Evolutionary conservation across 2,113 vertebrate species (phyloP), one percentile per base, ranked within the genome.

Genomic region (Lota lota): DNA sequence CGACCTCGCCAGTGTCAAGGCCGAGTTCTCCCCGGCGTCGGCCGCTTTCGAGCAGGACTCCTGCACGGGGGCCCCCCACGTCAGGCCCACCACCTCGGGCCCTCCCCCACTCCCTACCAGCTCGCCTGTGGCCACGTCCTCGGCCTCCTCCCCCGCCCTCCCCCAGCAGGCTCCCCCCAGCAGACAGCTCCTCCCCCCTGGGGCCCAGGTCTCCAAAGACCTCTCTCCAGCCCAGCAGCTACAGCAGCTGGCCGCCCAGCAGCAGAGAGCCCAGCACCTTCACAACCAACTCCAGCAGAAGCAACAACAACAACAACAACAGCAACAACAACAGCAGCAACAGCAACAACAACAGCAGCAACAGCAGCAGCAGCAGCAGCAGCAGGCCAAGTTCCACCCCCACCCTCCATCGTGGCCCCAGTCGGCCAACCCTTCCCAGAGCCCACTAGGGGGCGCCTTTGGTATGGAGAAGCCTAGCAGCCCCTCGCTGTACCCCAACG

Each of bases 241-340:
- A 1, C 91, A 93, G 66, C 87, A 95, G 64, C 90, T 93, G 76
- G 90, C 92, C 4, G 89, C 94, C 60, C 92, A 98, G 81, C 93
- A 96, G 87, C 95, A 96, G 75, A 91, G 95, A 22, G 92, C 93
- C 5, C 96, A 99, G 82, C 94, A 97, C 58, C 94, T 97, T 36
- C 95, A 97, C 61, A 93, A 93, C 76, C 95, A 97, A 80, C 92
- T 95, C 81, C 95, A 95, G 84, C 95, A 96, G 70, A 94, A 95
- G 67, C 28, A 33, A 3, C 28, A 28, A 28, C 28, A 33, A 33
- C 28, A 33, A 33, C 28, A 33, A 33, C 28, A 33, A 5, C 28
- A 33, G 0, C 28, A 33, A 0, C 28, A 33, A 4, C 28, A 33
- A 4, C 97, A 96, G 83, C 93, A 93, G 68, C 86, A 95, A 1